Evolutionary conservation across 1,140 invertebrate species (phyloP), one percentile per base, ranked within the genome.

Genomic region (Teleopsis dalmanni): DNA sequence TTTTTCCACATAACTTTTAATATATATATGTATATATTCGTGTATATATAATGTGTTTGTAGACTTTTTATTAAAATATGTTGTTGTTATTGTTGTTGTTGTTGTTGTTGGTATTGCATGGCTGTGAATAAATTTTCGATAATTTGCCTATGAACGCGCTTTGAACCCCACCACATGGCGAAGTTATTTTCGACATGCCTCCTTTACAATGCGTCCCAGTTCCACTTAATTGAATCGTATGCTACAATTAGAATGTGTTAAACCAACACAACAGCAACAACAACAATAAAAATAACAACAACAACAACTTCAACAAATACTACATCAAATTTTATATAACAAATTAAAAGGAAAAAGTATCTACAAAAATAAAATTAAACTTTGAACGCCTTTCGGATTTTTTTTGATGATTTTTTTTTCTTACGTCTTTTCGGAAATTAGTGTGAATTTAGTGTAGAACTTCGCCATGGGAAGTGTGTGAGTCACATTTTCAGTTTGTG

Each of bases 171-270:
- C 6, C n/a, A 0, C 31, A 18, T 18, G 13, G 0, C 10, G n/a
- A 29, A 25, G 13, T n/a, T 29, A 11, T 43, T 43, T 9, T 43
- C 19, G 41, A 19, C 31, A 29, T 19, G 41, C 41, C 41, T 43
- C 41, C 31, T 43, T 43, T 16, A 16, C 10, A 43, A 19, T 43
- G 41, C 41, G 41, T 38, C 19, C 23, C 16, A 47, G 45, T 47
- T 47, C 34, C 45, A 31, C 34, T n/a, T 38, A 47, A 47, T 47
- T 47, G 38, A 47, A 47, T 47, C 38, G 35, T 47, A 47, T 38
- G 45, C 34, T 25, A 47, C 45, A 47, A 47, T 47, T 35, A 47
- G 27, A 47, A 25, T 16, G 35, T 35, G 36, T 19, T 14, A 38
- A 47, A 26, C 34, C 45, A 37, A 37, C 13, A 16, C 35, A 27